phyloP scores from a whole-genome alignment of 2,113 vertebrate genomes.

The Toxotes chatareus region DNA sequence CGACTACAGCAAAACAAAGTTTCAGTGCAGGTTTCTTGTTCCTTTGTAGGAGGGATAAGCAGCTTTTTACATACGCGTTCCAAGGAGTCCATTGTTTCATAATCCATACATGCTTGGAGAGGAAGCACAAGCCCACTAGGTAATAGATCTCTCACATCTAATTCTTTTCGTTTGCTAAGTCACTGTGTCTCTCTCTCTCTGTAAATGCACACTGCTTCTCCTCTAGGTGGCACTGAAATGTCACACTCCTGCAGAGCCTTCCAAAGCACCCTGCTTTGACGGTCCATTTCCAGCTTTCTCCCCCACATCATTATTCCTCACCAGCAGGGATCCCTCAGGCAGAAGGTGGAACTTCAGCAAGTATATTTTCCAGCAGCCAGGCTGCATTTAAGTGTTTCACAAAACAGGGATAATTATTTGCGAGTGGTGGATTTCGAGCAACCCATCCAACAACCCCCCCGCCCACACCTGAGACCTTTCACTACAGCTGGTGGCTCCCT shows the following conservation, averaged over 20 bases:
- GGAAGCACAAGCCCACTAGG: too few relatives aligned
- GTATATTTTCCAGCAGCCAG: slow-evolving; percentile 53
- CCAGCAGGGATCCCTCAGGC: slow-evolving; percentile 44
- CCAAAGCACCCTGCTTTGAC: background rate
- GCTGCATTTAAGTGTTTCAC: slow-evolving; percentile 41
- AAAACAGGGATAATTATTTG: slow-evolving; percentile 53
- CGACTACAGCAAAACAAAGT: too few relatives aligned
- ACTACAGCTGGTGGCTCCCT: slow-evolving; percentile 16
- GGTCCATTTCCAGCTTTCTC: slow-evolving; percentile 27
- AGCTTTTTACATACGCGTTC: too few relatives aligned
- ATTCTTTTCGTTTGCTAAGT: background rate
- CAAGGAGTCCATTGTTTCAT: background rate
- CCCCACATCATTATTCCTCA: slow-evolving; percentile 37
- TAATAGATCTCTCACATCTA: background rate
- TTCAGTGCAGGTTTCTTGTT: too few relatives aligned
- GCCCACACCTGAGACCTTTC: slow-evolving; percentile 7
- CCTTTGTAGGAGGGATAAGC: too few relatives aligned
- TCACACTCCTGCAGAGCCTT: background rate
- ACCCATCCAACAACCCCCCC: background rate
- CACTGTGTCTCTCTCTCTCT: background rate
- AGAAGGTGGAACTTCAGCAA: slow-evolving; percentile 56
- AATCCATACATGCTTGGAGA: background rate
- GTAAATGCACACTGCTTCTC: background rate
- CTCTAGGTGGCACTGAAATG: slow-evolving; percentile 60
- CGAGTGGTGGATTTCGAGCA: slow-evolving; percentile 12